Percentiles rank a stretch among this genome's conserved stretches.
Conservation (phyloP, 2,888 invertebrate species). For the Schizotus pectinicornis region DNA sequence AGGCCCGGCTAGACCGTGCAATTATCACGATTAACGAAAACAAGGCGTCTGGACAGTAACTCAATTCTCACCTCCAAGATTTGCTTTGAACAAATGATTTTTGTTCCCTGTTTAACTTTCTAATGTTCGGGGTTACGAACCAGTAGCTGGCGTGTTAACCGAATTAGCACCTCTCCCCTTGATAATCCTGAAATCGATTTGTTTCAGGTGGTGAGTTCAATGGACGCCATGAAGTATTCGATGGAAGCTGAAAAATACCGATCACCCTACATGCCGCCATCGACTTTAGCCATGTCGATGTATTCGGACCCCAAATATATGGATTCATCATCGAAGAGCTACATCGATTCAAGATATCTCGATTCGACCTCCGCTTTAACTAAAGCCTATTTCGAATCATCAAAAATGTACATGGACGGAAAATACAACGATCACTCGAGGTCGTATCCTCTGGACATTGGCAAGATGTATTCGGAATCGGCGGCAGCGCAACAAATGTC, state of each 20-base stretch:
- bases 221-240: constrained; percentile 81
- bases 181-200: constrained; percentile 34
- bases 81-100: constrained; percentile 37
- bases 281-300: constrained; percentile 71
- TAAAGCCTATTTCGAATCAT: constrained; percentile 73
- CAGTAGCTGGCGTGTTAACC: constrained; percentile 15
- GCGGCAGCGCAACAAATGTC: constrained; percentile 65
- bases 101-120: constrained; percentile 31
- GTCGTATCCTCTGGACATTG: constrained; percentile 67
- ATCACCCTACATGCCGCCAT: constrained; percentile 70
- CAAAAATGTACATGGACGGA: constrained; percentile 75
- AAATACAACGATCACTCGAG: constrained; percentile 56
- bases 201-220: constrained; percentile 74
- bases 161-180: constrained; percentile 21
- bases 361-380: constrained; percentile 70
- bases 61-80: constrained; percentile 41
- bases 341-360: constrained; percentile 70
- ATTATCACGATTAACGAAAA: constrained; percentile 42
- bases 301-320: constrained; percentile 74
- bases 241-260: constrained; percentile 80
- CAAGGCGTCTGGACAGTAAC: constrained; percentile 41
- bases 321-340: constrained; percentile 64
- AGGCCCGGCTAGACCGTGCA: constrained; percentile 34
- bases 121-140: constrained; percentile 12
- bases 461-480: constrained; percentile 66